Conservation (phyloP, 2,888 invertebrate genomes). For the Aspidiotus rigidus region DNA sequence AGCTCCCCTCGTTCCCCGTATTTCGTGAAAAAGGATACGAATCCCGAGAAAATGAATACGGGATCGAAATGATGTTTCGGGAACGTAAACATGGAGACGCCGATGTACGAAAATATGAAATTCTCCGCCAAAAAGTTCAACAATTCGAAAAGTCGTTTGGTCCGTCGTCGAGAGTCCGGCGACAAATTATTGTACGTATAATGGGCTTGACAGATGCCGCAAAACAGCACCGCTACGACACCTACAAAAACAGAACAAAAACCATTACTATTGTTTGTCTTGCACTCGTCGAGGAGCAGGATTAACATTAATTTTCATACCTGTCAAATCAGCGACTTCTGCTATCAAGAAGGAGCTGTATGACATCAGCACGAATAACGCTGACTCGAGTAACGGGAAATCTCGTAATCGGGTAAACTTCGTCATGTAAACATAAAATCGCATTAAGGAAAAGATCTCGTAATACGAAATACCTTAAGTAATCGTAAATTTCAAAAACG, state of each 20-base stretch:
- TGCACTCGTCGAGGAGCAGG: no score
- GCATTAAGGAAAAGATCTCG: slow-evolving; percentile 13
- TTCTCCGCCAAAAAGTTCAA: slow-evolving; percentile 95
- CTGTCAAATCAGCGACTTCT: slow-evolving; percentile 91
- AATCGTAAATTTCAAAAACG: slow-evolving; percentile 3
- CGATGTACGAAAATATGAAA: slow-evolving; percentile 97
- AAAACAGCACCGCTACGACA: slow-evolving; percentile 93
- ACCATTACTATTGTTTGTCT: background rate
- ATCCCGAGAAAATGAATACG: slow-evolving; percentile 82
- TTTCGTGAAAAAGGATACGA: slow-evolving; percentile 66
- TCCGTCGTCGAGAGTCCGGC: slow-evolving; percentile 71
- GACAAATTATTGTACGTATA: slow-evolving; percentile 96
- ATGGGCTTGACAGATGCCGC: slow-evolving; percentile 98
- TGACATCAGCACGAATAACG: slow-evolving; percentile 94
- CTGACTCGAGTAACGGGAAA: slow-evolving; percentile 89
- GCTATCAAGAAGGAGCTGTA: slow-evolving; percentile 95
- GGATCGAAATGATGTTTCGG: slow-evolving; percentile 89
- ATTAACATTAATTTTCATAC: slow-evolving; percentile 45
- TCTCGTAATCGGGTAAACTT: slow-evolving; percentile 91
- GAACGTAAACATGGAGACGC: slow-evolving; percentile 97
- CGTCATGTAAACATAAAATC: slow-evolving; percentile 56
- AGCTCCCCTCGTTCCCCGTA: background rate
- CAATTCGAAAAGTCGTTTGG: slow-evolving; percentile 86
- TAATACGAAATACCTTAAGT: background rate
- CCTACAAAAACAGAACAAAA: slow-evolving; percentile 47